Base-by-base conservation (phyloP, 1,140 invertebrate genomes). In the Steinernema khuongi region DNA sequence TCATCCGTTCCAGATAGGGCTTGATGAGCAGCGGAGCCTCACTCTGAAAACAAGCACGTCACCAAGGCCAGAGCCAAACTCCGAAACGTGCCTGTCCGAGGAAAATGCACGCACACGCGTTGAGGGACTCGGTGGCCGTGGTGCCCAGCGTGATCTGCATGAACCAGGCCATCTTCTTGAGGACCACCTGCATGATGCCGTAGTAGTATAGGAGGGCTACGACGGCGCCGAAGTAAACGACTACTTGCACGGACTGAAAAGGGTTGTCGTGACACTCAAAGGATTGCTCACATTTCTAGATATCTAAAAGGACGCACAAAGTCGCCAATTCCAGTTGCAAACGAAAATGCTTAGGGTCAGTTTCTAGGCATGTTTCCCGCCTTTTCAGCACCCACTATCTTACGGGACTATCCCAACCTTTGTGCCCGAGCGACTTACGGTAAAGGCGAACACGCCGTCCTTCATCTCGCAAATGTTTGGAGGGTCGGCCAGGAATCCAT, bases 81-180 rank as follows among this genome's bases (percentile, higher is more conserved):
- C 11, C 17, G 29, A 68, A 31, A 72, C 69, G 33, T 60, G 92
- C 91, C 91, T 92, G 91, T 81, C 94, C 93, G 1, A 96, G 86
- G 81, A 96, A 96, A 18, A 94, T 91, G 85, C 94, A 94, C 0
- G 91, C 93, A 1, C 92, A 91, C n/a, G 92, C 90, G 76, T 91
- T 93, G 26, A 96, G 90, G 71, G 93, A 94, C 87, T 97, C 94
- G 68, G 92, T 93, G 17, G 94, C 91, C 0, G 94, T 94, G 1
- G 94, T 96, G 22, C 90, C 91, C 81, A 96, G 88, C 1, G 91
- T 87, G 70, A 79, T 69, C 71, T 81, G 72, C 66, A 78, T 81
- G 43, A 81, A 67, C 88, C 90, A 91, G 11, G 93, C 93, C 29
- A 96, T 81, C 85, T 91, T 92, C n/a, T 90, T 82, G 18, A 95